phyloP scores from a whole-genome alignment of 2,113 vertebrate species.

The Erythrolamprus reginae region DNA sequence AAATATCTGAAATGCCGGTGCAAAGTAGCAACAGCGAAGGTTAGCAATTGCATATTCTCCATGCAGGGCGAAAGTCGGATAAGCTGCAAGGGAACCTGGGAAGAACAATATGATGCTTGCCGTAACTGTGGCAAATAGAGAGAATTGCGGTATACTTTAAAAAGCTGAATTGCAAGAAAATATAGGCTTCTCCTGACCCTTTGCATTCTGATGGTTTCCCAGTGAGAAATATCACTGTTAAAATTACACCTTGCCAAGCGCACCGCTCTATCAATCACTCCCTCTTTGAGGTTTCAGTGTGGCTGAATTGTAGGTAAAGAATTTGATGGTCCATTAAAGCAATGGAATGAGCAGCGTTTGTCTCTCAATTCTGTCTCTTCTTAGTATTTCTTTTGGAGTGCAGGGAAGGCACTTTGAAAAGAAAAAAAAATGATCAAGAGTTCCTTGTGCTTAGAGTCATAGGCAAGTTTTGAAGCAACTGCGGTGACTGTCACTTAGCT shows the following conservation, averaged over 20 bases:
- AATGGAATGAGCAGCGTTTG: not conserved
- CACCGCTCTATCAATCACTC: constrained; percentile 55
- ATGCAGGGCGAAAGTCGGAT: constrained; percentile 47
- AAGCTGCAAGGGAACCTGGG: constrained; percentile 48
- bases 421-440: not conserved
- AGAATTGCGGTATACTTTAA: constrained; percentile 60
- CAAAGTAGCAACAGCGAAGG: constrained; percentile 46
- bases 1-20: constrained; percentile 53
- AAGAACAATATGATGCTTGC: constrained; percentile 51
- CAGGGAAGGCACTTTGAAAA: not conserved
- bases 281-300: constrained; percentile 3
- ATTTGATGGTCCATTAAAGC: accelerated
- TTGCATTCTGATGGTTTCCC: constrained; percentile 66
- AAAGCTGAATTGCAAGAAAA: constrained; percentile 64
- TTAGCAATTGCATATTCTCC: constrained; percentile 56
- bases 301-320: not conserved
- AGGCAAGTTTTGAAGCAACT: not conserved
- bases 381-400: not conserved
- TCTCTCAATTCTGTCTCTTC: not conserved
- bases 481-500: not conserved
- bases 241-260: constrained; percentile 64
- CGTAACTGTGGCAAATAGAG: constrained; percentile 60
- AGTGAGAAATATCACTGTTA: constrained; percentile 59
- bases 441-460: not conserved
- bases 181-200: constrained; percentile 64